Conservation (phyloP, 2,797 vertebrate genomes). For the Rhyacichthys aspro region DNA sequence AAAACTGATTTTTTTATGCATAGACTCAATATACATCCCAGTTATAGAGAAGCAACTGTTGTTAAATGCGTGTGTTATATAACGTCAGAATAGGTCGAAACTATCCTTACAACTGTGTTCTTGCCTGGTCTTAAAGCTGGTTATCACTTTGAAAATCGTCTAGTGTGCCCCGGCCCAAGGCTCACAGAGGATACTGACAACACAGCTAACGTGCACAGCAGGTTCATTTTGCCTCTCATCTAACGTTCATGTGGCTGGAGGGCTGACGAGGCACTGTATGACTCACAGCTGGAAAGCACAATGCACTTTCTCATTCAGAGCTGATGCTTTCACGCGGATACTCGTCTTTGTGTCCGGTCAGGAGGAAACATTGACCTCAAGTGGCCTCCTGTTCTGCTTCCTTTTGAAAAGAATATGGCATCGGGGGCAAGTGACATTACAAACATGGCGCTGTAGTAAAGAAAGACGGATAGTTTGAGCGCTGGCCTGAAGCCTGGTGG, state of each 20-base stretch:
- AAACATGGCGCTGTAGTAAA: too few relatives aligned
- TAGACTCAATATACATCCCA: too few relatives aligned
- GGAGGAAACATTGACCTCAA: slow-evolving; percentile 5
- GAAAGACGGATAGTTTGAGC: too few relatives aligned
- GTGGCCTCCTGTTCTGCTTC: neutral
- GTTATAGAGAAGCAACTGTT: too few relatives aligned
- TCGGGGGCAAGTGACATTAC: neutral
- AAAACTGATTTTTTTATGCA: too few relatives aligned
- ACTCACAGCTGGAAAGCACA: neutral
- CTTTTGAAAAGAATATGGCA: neutral
- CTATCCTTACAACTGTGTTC: too few relatives aligned
- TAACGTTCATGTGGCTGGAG: neutral
- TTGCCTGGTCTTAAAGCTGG: neutral
- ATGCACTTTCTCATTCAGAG: slow-evolving; percentile 2
- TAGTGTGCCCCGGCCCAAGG: neutral
- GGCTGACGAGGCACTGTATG: neutral
- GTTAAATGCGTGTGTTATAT: too few relatives aligned
- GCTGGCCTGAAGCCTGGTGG: too few relatives aligned
- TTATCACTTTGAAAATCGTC: neutral
- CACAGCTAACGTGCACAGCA: too few relatives aligned
- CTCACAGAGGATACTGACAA: neutral
- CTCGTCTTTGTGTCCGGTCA: neutral
- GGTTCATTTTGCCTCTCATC: neutral
- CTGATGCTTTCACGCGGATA: neutral
- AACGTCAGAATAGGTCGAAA: too few relatives aligned